Conservation (phyloP, 2,888 invertebrate genomes). For the Abscondita cerata region DNA sequence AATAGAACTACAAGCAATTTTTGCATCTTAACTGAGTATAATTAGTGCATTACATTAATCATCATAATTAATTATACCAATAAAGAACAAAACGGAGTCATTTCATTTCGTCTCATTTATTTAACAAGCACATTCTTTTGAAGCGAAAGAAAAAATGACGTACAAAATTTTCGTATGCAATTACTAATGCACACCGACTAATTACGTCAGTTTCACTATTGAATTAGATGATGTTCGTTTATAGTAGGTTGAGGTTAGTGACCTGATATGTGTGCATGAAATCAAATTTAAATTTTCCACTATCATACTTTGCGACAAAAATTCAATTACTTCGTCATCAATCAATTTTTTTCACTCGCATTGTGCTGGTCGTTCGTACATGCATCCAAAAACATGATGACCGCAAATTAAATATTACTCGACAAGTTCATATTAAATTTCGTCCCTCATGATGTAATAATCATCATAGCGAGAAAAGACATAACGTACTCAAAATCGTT, state of each 20-base stretch:
- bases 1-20: constrained; percentile 15
- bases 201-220: constrained; percentile 11
- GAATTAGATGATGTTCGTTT: constrained; percentile 24
- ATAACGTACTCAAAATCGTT: no score
- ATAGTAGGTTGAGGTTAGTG: constrained; percentile 12
- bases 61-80: constrained; percentile 25
- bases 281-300: constrained; percentile 17
- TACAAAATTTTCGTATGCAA: constrained; percentile 29
- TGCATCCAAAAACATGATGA: background rate
- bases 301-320: background rate
- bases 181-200: constrained; percentile 24
- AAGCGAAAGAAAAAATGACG: constrained; percentile 11
- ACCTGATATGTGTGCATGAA: constrained; percentile 11
- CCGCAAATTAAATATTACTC: background rate
- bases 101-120: constrained; percentile 4
- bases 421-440: background rate
- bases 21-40: constrained; percentile 20
- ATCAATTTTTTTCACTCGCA: no score
- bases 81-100: constrained; percentile 15
- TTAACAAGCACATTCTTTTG: constrained; percentile 1
- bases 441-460: background rate
- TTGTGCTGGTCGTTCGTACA: no score
- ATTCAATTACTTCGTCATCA: background rate
- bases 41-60: constrained; percentile 28
- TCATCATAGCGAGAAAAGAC: background rate